Evolutionary conservation across 1,140 invertebrate species (phyloP), one percentile per base, ranked within the genome.

Genomic region (Drosophila guanche): DNA sequence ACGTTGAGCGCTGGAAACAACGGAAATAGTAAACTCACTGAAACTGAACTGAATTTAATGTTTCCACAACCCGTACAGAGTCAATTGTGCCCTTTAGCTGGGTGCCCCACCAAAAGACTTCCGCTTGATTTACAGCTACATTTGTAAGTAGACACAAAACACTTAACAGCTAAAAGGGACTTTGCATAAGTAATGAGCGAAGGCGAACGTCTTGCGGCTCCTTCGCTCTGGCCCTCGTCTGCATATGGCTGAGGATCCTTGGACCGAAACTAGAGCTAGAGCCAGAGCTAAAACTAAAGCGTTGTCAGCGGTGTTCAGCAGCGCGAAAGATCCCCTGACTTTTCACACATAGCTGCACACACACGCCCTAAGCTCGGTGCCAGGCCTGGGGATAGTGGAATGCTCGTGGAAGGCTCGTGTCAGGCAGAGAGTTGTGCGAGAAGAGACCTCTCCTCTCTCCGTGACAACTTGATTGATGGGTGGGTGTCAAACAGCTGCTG

Each of bases 111-210:
- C 43, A 54, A 72, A 70, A 48, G 66, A 55, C 67, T 69, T 69
- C 47, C 50, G 65, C 56, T 63, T 85, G 73, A 86, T 77, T 85
- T 86, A 67, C 73, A 78, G 62, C 77, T 75, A 88, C 78, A 85
- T 86, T 85, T 71, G 81, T 86, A 77, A 88, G 74, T 66, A 63
- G 83, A 86, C 73, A 71, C 83, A 81, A 78, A 86, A 81, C 81
- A 86, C 81, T 86, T 88, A 86, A 81, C 83, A 81, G 81, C 83
- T 88, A 70, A 85, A 86, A 86, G 62, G 76, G 77, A 88, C 83
- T 88, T 86, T 88, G 81, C 81, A 86, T 86, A 66, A 68, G 69
- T 80, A 88, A 86, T 88, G 77, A 84, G 75, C 52, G 40, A 33
- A 47, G 22, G 40, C 48, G 42, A 22, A 50, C 45, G 57, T 42